These are phyloP conservation scores for Habropoda laboriosa DNA, from an alignment of 1,140 invertebrate species.

Conservation along the genomic window DNA sequence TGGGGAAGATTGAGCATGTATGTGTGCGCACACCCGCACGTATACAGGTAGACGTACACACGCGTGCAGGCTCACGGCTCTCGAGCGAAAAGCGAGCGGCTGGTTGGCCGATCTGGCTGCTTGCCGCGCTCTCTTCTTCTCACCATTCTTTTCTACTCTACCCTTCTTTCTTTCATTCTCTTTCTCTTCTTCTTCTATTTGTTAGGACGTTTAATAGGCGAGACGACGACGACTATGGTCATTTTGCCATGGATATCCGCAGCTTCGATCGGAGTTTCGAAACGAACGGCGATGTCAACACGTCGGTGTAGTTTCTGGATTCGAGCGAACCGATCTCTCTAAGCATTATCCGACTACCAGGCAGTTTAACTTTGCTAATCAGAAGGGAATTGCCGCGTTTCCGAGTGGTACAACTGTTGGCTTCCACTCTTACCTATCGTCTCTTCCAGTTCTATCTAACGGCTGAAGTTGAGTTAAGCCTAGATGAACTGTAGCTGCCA, in stretches of 20 bases:
- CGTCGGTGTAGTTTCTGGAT: constrained; percentile 11
- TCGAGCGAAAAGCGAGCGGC: constrained; percentile 24
- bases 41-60: not conserved
- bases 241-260: not conserved
- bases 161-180: not conserved
- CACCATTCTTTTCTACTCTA: not conserved
- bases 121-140: not conserved
- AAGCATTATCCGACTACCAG: constrained; percentile 6
- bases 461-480: not conserved
- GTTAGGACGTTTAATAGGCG: constrained; percentile 2
- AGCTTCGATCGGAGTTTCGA: not conserved
- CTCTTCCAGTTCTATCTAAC: not conserved
- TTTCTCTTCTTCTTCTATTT: not conserved
- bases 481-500: not conserved
- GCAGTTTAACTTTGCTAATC: constrained; percentile 41
- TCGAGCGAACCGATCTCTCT: not conserved
- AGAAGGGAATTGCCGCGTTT: constrained; percentile 3
- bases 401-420: not conserved
- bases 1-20: constrained; percentile 73
- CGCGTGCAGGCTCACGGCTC: not conserved
- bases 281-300: constrained; percentile 18
- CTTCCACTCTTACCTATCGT: not conserved
- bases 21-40: not conserved
- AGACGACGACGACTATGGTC: constrained; percentile 13
- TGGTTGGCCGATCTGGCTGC: constrained; percentile 20